Base-by-base conservation (phyloP, 2,797 vertebrate species). In the Ficedula albicollis region DNA sequence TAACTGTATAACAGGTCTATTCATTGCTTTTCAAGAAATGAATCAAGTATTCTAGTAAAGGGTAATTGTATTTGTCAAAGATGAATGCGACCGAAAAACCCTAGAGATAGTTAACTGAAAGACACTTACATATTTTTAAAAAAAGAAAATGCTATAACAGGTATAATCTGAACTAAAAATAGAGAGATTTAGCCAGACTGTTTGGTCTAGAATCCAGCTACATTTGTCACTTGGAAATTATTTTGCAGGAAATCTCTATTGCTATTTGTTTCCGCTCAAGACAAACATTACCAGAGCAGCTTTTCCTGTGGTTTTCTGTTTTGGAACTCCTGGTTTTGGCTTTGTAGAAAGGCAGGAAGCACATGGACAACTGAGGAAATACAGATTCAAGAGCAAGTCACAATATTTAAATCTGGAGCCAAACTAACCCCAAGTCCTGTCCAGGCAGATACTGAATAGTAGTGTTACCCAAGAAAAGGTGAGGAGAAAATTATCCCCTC, bases 241-340 rank as follows among this genome's bases (percentile, higher is more conserved):
- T 76, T 82, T 85, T 85, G 48, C 79, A 74, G 79, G 90, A 95
- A 87, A 77, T 77, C 30, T 85, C 41, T 87, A 41, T 39, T 87
- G 82, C 48, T 89, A 12, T 84, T 80, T 92, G 67, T 67, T 94
- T 89, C 63, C 68, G 29, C n/a, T 85, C 29, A 90, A 87, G 72
- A 63, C 34, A 95, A 95, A 85, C 39, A 83, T 76, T 69, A 77
- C 17, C 70, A 87, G 32, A 76, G 69, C 38, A 66, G 44, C 44
- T 91, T 93, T 94, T 96, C 85, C 91, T 70, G 60, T 70, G 41
- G 48, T 32, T 74, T 91, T 91, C 68, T 77, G 51, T 11, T 91
- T 69, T 70, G 56, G 68, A 93, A 63, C 44, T 66, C 69, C 16
- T 68, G 62, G 38, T 18, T 66, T 66, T 73, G 64, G 73, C 74